Evolutionary conservation across 2,113 vertebrate genomes (phyloP), one percentile per base, ranked within the genome.

Genomic region (Macaca mulatta): DNA sequence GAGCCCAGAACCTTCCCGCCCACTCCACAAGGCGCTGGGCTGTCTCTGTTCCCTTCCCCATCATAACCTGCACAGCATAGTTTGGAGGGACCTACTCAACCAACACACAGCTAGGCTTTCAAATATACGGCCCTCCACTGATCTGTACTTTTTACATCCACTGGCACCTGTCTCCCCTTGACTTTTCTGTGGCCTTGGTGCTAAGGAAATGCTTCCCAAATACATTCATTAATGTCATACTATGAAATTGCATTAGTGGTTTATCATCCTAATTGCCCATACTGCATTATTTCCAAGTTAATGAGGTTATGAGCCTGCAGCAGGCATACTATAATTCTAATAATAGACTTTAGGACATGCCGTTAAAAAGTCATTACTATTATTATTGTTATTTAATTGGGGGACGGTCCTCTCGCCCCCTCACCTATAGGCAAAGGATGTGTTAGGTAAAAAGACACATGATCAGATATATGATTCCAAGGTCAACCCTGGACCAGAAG

Each of bases 221-320:
- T 59, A n/a, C 8, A 64, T 52, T 50, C 43, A 38, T n/a, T 48
- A 77, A 89, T 38, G 43, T 77, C 64, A 64, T 55, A 40, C 64
- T 74, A 9, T 61, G 82, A 85, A 90, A 88, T 4, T 48, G 50
- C 45, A 1, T 48, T 32, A 77, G 52, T 85, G 78, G 35, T 50
- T 84, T 52, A 50, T 30, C 3, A 8, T 18, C 48, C 32, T 32
- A 18, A 12, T 91, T 77, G 38, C 2, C 32, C 43, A 38, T 17
- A 64, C 5, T 8, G 10, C 22, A 70, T 9, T 84, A 90, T 67
- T 85, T 85, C 38, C 57, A 52, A 50, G 27, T 52, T 81, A 93
- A 91, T 95, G 80, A 93, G 74, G 86, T 57, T 84, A 77, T 40
- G 16, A 90, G 81, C 69, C 69, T 90, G 45, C 5, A 38, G 32